Evolutionary conservation across 2,113 vertebrate species (phyloP).

Genomic region (Corydoras sp.): DNA sequence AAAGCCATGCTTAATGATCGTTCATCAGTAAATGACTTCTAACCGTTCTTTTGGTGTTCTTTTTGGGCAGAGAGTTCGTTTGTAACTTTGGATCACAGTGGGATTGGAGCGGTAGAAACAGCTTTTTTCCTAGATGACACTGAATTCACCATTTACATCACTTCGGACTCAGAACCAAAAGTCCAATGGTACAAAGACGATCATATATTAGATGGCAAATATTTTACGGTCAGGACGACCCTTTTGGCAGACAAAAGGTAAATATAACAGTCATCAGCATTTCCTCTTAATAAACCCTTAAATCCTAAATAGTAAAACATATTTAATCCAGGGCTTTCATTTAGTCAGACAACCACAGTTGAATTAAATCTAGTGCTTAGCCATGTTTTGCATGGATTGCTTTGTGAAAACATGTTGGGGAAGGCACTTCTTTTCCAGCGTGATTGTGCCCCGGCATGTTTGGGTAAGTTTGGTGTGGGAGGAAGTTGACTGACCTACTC

Average conservation of each 20-base stretch:
- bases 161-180: constrained; percentile 78
- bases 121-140: constrained; percentile 80
- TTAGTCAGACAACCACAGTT: no score
- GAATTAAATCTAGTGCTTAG: no score
- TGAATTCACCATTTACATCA: constrained; percentile 78
- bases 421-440: no score
- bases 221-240: constrained; percentile 67
- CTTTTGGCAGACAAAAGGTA: constrained; percentile 78
- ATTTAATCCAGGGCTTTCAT: no score
- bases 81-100: constrained; percentile 75
- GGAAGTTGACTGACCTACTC: no score
- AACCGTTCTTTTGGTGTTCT: constrained; percentile 17
- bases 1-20: background rate
- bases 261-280: background rate
- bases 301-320: no score
- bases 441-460: no score
- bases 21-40: background rate
- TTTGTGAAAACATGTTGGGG: no score
- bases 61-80: constrained; percentile 68
- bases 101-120: constrained; percentile 70
- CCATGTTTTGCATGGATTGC: no score
- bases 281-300: no score
- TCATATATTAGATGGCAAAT: constrained; percentile 69
- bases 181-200: constrained; percentile 84
- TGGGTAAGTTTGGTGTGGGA: no score